Percentiles rank a stretch among this genome's conserved stretches.
Conservation (phyloP, 2,888 invertebrate genomes). For the Scaeva pyrastri region DNA sequence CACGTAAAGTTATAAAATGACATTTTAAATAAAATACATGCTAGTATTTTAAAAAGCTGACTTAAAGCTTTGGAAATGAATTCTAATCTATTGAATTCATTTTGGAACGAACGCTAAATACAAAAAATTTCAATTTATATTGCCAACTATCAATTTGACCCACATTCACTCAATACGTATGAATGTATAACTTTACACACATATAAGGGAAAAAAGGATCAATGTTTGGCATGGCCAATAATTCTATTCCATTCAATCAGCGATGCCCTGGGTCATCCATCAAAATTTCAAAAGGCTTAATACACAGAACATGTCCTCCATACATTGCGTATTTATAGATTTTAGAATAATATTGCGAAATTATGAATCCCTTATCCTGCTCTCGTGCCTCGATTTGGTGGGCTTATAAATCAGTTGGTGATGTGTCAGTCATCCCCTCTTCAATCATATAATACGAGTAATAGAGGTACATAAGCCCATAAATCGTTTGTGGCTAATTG, state of each 20-base stretch:
- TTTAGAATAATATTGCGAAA: constrained; percentile 25
- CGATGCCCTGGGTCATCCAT: constrained; percentile 42
- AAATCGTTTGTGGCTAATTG: constrained; percentile 74
- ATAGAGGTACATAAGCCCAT: constrained; percentile 19
- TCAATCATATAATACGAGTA: constrained; percentile 12
- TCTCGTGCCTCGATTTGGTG: not conserved
- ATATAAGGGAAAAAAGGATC: not conserved
- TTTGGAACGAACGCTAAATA: too few species aligned
- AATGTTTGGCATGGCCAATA: constrained; percentile 16
- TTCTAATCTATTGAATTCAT: too few species aligned
- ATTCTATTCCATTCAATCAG: constrained; percentile 50
- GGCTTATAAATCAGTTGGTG: constrained; percentile 1
- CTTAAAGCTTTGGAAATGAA: too few species aligned
- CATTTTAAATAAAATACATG: too few species aligned
- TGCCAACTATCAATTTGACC: not conserved
- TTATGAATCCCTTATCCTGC: constrained; percentile 40
- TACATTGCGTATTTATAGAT: not conserved
- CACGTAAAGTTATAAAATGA: too few species aligned
- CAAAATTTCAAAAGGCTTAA: constrained; percentile 48
- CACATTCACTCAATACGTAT: not conserved
- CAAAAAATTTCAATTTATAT: not conserved
- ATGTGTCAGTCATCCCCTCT: not conserved
- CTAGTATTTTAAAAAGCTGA: too few species aligned
- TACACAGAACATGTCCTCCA: constrained; percentile 24
- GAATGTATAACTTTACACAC: too few species aligned